Evolutionary conservation across 2,888 invertebrate species (phyloP).

Genomic region (Cryptosula pallasiana): DNA sequence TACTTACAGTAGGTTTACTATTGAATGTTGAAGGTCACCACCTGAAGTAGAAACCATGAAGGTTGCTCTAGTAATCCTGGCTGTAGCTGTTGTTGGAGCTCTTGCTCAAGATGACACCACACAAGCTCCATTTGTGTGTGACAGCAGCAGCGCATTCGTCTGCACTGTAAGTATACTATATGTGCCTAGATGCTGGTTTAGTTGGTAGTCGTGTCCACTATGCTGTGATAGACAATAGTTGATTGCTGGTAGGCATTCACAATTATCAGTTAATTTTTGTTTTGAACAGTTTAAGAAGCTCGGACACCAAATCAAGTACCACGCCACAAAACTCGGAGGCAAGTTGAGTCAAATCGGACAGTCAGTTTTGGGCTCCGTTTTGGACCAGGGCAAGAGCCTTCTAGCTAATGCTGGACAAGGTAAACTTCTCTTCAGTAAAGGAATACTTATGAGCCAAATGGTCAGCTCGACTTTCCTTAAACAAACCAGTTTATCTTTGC

Average conservation of each 20-base stretch:
- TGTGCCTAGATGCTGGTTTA: no score
- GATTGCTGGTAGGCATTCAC: neutral
- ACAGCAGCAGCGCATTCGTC: conserved; percentile 5
- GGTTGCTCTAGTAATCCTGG: conserved; percentile 18
- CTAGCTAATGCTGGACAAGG: neutral
- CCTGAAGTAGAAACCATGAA: conserved; percentile 5
- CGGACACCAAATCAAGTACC: neutral
- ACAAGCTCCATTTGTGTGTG: neutral
- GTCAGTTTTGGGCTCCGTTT: neutral
- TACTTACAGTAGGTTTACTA: no score
- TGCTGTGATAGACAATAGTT: neutral
- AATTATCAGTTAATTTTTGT: neutral
- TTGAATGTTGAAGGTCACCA: neutral
- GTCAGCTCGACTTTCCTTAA: no score
- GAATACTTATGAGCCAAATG: no score
- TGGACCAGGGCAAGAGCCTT: neutral
- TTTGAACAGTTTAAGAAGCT: neutral
- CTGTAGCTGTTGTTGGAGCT: conserved; percentile 10
- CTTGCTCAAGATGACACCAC: neutral
- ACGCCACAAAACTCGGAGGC: conserved; percentile 12
- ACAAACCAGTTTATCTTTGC: no score
- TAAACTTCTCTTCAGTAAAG: no score
- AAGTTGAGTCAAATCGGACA: neutral
- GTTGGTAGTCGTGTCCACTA: no score
- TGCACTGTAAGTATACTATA: conserved; percentile 3